Conservation (phyloP, 2,113 vertebrate genomes). For the Eurystomus gularis region DNA sequence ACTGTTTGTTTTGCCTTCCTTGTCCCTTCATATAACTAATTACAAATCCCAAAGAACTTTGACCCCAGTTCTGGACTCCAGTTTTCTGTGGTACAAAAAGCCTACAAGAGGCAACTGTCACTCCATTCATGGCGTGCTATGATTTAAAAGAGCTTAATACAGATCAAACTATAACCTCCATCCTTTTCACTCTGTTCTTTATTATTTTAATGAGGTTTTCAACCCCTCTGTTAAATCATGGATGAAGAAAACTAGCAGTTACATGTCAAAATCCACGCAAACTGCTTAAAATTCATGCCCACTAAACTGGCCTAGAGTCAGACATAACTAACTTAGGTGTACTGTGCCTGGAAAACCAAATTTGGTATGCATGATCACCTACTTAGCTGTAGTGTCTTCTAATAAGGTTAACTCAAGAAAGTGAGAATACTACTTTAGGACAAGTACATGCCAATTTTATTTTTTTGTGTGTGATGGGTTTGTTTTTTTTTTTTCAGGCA, state of each 20-base stretch:
- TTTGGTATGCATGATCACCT: slow-evolving; percentile 45
- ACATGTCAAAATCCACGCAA: slow-evolving; percentile 40
- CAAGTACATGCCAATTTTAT: slow-evolving; percentile 1
- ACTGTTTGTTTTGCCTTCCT: neutral
- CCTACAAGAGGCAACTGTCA: neutral
- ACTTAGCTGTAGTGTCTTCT: slow-evolving; percentile 14
- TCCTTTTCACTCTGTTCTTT: neutral
- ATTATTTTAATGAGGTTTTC: slow-evolving; percentile 38
- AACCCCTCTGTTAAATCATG: slow-evolving; percentile 24
- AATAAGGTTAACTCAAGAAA: slow-evolving; percentile 27
- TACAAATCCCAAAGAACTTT: neutral
- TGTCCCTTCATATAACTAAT: neutral
- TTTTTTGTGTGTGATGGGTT: neutral
- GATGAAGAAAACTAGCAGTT: slow-evolving; percentile 42
- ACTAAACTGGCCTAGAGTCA: slow-evolving; percentile 15
- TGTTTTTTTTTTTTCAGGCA: neutral
- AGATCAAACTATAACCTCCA: neutral
- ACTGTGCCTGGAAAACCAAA: neutral
- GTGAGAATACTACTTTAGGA: slow-evolving; percentile 27
- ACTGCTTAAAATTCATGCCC: slow-evolving; percentile 47
- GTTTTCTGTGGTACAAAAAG: neutral
- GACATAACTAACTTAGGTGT: slow-evolving; percentile 40
- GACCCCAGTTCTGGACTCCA: neutral
- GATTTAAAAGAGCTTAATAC: slow-evolving; percentile 7
- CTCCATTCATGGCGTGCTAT: neutral